phyloP scores from a whole-genome alignment of 2,797 vertebrate species.

The Pseudochirops cupreus region DNA sequence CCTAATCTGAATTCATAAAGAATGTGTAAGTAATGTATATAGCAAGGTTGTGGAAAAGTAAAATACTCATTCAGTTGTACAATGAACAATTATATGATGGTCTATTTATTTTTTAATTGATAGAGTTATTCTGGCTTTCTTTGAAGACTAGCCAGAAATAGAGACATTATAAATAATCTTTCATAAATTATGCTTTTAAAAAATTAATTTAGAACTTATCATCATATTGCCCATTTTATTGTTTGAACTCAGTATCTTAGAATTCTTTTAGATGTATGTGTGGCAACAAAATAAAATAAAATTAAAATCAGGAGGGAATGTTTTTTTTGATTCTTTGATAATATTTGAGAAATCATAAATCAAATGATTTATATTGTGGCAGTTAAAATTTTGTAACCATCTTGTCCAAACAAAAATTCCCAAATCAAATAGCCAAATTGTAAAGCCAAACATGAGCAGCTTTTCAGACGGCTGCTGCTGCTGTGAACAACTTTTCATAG shows the following conservation, averaged over 20 bases:
- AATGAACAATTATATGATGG: background rate
- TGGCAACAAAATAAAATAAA: background rate
- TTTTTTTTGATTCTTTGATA: slow-evolving; percentile 31
- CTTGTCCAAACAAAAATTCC: slow-evolving; percentile 42
- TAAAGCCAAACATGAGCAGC: too few relatives aligned
- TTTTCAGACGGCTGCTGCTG: too few relatives aligned
- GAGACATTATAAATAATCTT: background rate
- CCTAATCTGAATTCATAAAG: slow-evolving; percentile 54
- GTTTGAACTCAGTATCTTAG: background rate
- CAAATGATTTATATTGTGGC: slow-evolving; percentile 22
- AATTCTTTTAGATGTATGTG: background rate
- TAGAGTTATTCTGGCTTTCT: background rate
- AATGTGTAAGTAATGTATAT: background rate
- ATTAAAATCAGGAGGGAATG: too few relatives aligned
- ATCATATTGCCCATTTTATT: background rate
- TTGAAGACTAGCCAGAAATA: background rate
- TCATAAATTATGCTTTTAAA: background rate
- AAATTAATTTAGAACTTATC: background rate
- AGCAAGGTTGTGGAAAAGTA: slow-evolving; percentile 12
- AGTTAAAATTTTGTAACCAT: slow-evolving; percentile 53
- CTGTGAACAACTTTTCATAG: too few relatives aligned
- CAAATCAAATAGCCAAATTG: slow-evolving; percentile 34
- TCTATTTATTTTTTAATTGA: background rate
- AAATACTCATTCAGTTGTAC: background rate
- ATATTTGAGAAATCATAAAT: slow-evolving; percentile 29